Evolutionary conservation across 2,797 vertebrate species (phyloP).

Genomic region (Gymnothorax reevesii): DNA sequence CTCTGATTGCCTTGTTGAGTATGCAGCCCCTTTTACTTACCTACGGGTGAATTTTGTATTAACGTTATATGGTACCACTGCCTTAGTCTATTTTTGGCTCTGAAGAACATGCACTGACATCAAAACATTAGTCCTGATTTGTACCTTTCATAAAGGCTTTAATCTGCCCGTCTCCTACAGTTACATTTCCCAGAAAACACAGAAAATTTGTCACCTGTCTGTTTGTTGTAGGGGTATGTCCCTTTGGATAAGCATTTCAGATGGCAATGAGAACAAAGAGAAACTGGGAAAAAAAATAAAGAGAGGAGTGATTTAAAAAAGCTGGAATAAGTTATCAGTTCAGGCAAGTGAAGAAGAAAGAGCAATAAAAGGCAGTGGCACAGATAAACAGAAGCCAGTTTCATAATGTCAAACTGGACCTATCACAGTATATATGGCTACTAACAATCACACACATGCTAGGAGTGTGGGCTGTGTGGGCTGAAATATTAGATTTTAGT

Average conservation of each 20-base stretch:
- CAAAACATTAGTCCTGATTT: too few species aligned
- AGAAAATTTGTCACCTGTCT: too few species aligned
- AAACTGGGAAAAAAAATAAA: background rate
- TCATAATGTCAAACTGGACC: background rate
- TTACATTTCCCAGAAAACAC: too few species aligned
- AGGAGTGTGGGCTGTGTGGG: background rate
- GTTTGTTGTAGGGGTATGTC: background rate
- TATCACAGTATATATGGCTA: background rate
- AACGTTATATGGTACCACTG: too few species aligned
- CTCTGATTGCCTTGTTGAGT: too few species aligned
- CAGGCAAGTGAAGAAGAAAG: background rate
- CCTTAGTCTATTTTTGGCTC: too few species aligned
- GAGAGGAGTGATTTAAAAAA: background rate
- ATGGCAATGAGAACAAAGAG: background rate
- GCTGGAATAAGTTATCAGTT: background rate
- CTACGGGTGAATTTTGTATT: too few species aligned
- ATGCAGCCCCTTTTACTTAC: too few species aligned
- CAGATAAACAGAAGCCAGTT: background rate
- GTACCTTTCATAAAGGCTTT: too few species aligned
- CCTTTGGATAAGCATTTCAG: background rate
- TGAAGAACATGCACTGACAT: too few species aligned
- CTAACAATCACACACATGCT: background rate
- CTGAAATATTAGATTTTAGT: background rate
- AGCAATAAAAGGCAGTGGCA: background rate
- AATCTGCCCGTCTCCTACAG: too few species aligned